These are phyloP conservation scores for Todiramphus chloris DNA, from an alignment of 2,113 vertebrate genomes.

Conservation along the genomic window DNA sequence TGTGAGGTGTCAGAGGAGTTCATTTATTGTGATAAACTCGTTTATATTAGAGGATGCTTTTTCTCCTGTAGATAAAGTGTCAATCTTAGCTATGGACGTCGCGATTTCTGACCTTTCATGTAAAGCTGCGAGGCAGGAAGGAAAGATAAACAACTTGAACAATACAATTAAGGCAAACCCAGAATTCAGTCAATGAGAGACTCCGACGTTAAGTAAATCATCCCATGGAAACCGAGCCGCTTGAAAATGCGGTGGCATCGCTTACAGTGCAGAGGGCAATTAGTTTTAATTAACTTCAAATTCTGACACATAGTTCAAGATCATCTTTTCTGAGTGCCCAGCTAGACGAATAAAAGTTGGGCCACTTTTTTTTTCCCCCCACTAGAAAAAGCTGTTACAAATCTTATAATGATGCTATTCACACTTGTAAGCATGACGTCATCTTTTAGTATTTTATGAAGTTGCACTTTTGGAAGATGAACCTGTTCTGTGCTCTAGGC, in stretches of 20 bases:
- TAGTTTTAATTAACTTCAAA: conserved; percentile 74
- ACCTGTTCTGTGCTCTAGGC: background rate
- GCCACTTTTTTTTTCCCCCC: background rate
- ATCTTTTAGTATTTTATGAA: background rate
- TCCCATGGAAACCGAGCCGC: conserved; percentile 29
- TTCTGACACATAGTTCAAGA: conserved; percentile 55
- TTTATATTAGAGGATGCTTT: background rate
- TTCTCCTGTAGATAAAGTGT: background rate
- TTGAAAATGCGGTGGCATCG: conserved; percentile 48
- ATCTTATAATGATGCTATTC: background rate
- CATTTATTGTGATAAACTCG: background rate
- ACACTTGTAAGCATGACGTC: background rate
- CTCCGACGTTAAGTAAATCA: conserved; percentile 17
- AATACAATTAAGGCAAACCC: conserved; percentile 37
- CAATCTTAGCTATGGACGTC: background rate
- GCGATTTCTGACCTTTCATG: conserved; percentile 14
- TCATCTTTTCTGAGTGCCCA: background rate
- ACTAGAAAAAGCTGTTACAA: conserved; percentile 23
- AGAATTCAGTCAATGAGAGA: conserved; percentile 5
- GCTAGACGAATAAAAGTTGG: conserved; percentile 27
- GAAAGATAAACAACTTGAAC: conserved; percentile 39
- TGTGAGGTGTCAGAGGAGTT: background rate
- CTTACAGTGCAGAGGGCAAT: conserved; percentile 56
- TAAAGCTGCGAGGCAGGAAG: background rate
- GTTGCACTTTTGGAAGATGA: background rate